These are phyloP conservation scores for Ooceraea biroi DNA, from an alignment of 1,140 invertebrate genomes.

Conservation along the genomic window DNA sequence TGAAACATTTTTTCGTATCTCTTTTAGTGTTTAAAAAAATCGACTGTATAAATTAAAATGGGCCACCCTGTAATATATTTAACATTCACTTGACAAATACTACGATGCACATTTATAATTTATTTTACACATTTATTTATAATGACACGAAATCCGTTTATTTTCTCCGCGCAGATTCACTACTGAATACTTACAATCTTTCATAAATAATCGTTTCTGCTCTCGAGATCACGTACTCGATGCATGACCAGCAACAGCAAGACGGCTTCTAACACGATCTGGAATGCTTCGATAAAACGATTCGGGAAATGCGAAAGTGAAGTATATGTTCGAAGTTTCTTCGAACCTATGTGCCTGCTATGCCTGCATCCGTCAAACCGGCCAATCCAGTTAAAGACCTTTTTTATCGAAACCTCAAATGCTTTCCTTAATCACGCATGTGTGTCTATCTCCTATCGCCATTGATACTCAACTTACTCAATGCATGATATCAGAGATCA, in stretches of 20 bases:
- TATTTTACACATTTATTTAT: too few species aligned
- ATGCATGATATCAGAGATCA: neutral
- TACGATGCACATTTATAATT: neutral
- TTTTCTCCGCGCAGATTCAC: neutral
- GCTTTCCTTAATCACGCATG: neutral
- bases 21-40: too few species aligned
- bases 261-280: too few species aligned
- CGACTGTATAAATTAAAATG: too few species aligned
- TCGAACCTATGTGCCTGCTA: too few species aligned
- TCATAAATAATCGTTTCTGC: neutral
- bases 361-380: neutral
- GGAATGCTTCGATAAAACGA: too few species aligned
- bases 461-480: neutral
- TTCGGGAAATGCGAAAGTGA: neutral
- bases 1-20: too few species aligned
- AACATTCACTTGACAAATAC: neutral
- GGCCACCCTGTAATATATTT: neutral
- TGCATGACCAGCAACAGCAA: too few species aligned
- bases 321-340: slow-evolving; percentile 1
- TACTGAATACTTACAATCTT: neutral
- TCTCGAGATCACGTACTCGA: neutral
- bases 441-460: neutral
- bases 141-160: neutral
- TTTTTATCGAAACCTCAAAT: slow-evolving; percentile 12
- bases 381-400: neutral